phyloP scores from a whole-genome alignment of 2,797 vertebrate species.

The Uromys caudimaculatus region DNA sequence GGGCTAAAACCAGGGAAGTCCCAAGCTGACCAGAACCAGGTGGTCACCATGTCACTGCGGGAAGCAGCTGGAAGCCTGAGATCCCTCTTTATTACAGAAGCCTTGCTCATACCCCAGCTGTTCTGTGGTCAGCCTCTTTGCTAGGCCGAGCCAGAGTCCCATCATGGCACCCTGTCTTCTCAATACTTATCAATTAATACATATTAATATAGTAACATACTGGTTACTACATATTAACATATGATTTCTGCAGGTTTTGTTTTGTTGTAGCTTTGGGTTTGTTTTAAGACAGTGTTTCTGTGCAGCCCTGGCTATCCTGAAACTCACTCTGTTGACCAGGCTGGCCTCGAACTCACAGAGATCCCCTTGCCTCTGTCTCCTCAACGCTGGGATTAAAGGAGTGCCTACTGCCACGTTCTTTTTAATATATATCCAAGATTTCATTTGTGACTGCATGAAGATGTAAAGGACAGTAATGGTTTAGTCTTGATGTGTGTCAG shows the following conservation, averaged over 20 bases:
- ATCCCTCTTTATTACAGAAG: background rate
- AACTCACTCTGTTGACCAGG: background rate
- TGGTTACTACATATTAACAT: background rate
- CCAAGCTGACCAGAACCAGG: background rate
- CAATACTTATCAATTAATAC: background rate
- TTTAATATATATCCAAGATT: background rate
- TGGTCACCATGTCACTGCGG: background rate
- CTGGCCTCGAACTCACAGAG: background rate
- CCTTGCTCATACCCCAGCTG: background rate
- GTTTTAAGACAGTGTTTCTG: background rate
- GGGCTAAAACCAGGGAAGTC: slow-evolving; percentile 19
- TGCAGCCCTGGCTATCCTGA: background rate
- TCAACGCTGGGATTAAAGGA: background rate
- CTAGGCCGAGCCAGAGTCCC: background rate
- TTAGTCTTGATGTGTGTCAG: background rate
- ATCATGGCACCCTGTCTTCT: background rate
- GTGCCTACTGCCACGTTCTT: background rate
- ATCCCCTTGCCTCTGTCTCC: background rate
- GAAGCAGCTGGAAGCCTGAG: background rate
- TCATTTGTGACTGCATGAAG: background rate
- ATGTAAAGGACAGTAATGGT: background rate
- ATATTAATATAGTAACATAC: background rate
- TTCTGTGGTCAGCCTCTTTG: background rate
- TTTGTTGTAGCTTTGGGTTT: background rate
- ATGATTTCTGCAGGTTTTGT: background rate